Evolutionary conservation across 2,113 vertebrate genomes (phyloP).

Genomic region (Myotis lucifugus): DNA sequence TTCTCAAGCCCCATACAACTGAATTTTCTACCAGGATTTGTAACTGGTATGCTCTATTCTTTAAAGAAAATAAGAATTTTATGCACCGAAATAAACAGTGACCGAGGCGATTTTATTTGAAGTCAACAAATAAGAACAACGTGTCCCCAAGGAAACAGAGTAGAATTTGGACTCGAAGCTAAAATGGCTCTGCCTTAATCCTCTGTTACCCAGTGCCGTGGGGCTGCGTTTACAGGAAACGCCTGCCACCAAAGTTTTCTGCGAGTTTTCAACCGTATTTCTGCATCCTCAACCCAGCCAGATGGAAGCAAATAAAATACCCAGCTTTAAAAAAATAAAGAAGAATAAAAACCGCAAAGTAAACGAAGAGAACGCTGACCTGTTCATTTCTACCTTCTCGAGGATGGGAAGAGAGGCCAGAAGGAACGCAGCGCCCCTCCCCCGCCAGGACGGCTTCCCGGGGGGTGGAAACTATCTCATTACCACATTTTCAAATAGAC

Average conservation of each 20-base stretch:
- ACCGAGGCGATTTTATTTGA: background rate
- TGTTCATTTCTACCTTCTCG: constrained; percentile 38
- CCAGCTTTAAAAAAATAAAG: background rate
- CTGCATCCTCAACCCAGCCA: constrained; percentile 55
- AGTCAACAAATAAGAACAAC: constrained; percentile 54
- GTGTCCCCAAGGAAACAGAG: constrained; percentile 67
- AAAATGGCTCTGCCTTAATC: constrained; percentile 69
- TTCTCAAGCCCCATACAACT: background rate
- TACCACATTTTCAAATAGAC: constrained; percentile 63
- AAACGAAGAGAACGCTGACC: constrained; percentile 54
- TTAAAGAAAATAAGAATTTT: background rate
- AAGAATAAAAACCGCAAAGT: background rate
- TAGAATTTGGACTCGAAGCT: constrained; percentile 70
- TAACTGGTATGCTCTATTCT: background rate
- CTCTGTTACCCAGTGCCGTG: background rate
- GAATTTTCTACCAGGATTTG: background rate
- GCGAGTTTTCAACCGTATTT: constrained; percentile 54
- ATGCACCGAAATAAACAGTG: background rate
- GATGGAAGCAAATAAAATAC: constrained; percentile 35
- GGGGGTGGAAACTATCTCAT: constrained; percentile 67
- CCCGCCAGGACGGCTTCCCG: constrained; percentile 67
- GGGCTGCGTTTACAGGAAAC: constrained; percentile 80
- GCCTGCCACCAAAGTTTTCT: constrained; percentile 70
- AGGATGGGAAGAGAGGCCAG: constrained; percentile 60
- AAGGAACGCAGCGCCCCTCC: constrained; percentile 63